These are phyloP conservation scores for Martes martes DNA, from an alignment of 2,113 vertebrate species.

Conservation along the genomic window DNA sequence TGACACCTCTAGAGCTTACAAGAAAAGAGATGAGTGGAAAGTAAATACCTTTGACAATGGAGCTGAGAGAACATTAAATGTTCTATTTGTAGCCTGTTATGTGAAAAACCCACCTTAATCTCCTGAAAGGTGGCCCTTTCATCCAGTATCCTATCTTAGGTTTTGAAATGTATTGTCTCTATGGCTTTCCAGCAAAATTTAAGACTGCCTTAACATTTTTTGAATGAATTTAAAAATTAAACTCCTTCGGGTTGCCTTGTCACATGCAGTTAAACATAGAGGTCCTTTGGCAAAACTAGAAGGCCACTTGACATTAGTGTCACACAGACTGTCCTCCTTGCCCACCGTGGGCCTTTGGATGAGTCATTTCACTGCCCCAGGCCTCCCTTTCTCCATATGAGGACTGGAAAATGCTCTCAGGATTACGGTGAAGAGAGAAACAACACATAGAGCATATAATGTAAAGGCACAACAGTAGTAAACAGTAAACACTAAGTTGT, in stretches of 20 bases:
- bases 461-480: neutral
- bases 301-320: neutral
- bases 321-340: neutral
- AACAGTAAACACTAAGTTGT: neutral
- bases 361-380: neutral
- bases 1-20: neutral
- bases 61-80: slow-evolving; percentile 41
- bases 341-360: neutral
- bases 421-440: neutral
- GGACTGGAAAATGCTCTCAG: neutral
- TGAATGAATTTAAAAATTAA: slow-evolving; percentile 47
- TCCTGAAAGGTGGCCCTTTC: neutral
- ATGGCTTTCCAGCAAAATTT: neutral
- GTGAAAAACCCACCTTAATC: neutral
- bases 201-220: slow-evolving; percentile 23
- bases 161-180: slow-evolving; percentile 19
- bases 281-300: neutral
- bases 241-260: neutral
- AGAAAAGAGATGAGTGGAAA: neutral
- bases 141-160: neutral
- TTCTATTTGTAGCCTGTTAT: slow-evolving; percentile 21
- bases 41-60: slow-evolving; percentile 38
- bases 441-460: neutral
- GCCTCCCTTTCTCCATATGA: neutral
- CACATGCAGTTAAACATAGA: neutral